A percentile compares a stretch with the other conserved stretches of the same genome.
Conservation (phyloP, 2,113 vertebrate genomes). For the Chaetura pelagica region DNA sequence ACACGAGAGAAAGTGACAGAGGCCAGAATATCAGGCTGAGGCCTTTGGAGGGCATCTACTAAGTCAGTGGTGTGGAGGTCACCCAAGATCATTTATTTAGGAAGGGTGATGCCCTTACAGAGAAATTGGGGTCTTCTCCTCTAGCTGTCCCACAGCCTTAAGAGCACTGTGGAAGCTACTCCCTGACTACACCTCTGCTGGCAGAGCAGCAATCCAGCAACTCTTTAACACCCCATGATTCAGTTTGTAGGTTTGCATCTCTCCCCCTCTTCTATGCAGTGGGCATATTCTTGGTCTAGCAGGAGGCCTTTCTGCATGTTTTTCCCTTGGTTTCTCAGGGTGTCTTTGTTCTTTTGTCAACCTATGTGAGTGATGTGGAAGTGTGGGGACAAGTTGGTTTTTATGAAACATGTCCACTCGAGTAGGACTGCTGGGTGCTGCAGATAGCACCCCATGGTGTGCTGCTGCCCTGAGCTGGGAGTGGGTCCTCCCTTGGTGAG, state of each 20-base stretch:
- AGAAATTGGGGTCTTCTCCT: neutral
- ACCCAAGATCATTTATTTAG: neutral
- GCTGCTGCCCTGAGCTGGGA: neutral
- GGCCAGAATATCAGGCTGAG: fast-evolving
- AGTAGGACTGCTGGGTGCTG: neutral
- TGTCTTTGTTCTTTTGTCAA: neutral
- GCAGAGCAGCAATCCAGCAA: fast-evolving
- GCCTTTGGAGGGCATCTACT: neutral
- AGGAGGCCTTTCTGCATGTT: neutral
- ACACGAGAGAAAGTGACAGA: fast-evolving
- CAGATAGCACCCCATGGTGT: fast-evolving
- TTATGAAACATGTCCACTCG: neutral
- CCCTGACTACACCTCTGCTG: fast-evolving
- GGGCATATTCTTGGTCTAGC: neutral
- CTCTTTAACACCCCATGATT: neutral
- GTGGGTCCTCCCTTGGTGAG: no score
- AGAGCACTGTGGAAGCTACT: neutral
- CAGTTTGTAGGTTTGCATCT: neutral
- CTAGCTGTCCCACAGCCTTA: fast-evolving
- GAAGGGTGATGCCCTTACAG: neutral
- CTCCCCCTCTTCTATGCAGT: neutral
- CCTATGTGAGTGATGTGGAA: neutral
- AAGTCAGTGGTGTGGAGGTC: neutral
- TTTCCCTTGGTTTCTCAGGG: neutral
- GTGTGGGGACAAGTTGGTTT: neutral